Evolutionary conservation across 2,888 invertebrate genomes (phyloP), one percentile per base, ranked within the genome.

Genomic region (Argynnis bischoffii): DNA sequence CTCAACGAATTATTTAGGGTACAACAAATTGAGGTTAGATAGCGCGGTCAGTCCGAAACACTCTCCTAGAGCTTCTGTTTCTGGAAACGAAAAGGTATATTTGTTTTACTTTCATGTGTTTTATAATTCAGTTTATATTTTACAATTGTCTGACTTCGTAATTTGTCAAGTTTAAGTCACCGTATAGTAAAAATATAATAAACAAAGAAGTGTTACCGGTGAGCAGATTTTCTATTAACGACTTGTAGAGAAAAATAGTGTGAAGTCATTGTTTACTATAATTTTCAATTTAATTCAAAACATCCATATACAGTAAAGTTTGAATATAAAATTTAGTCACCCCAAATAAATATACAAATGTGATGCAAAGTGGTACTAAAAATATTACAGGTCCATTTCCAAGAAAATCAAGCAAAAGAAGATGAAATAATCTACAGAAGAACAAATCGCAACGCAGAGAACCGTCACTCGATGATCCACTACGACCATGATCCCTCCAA

Each of bases 381-480:
- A 41, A 6, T 46, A 14, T 66, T 77, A 73, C 77, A 92, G 92
- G 92, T 92, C 6, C 92, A 92, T 72, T 92, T 92, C 76, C 86
- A 92, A 84, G 92, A 92, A 70, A 80, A 76, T 48, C 83, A 89
- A 72, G 77, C 77, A 15, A 83, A 84, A 6, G 87, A 89, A 72
- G 84, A 84, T 6, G 87, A 89, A 72, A 89, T 92, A 0, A 79
- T 92, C n/a, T 87, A 85, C 72, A 87, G 92, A 6, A 86, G 91
- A 14, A 79, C 87, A 2, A 89, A 86, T 70, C 85, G 92, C 15
- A 90, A 90, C 76, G 59, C 82, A 0, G 92, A 91, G 65, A 91
- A 92, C 77, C 87, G 92, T 0, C 92, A 92, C 75, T 92, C 92
- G n/a, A 92, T 92, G 92, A 92, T 92, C 70, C 92, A 92, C 50